A percentile compares a stretch with the other conserved stretches of the same genome.
phyloP scores from a whole-genome alignment of 2,113 vertebrate species.

The Acanthochromis polyacanthus region DNA sequence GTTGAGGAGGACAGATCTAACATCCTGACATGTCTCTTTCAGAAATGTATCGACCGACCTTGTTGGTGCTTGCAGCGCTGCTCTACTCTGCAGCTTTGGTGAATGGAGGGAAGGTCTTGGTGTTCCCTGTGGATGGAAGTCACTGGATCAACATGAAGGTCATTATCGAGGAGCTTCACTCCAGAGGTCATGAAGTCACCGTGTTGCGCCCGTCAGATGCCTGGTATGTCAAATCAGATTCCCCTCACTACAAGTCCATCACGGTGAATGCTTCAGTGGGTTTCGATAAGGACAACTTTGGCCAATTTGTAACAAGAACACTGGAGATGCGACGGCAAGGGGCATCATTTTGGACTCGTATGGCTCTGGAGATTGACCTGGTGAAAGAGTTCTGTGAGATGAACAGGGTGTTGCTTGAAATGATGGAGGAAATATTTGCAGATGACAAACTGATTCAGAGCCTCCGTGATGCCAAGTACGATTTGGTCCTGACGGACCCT shows the following conservation, averaged over 20 bases:
- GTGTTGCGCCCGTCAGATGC: conserved; percentile 42
- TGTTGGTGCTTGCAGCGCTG: conserved; percentile 33
- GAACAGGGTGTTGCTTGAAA: neutral
- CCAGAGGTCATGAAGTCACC: conserved; percentile 71
- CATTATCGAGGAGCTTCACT: conserved; percentile 69
- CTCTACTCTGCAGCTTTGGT: conserved; percentile 27
- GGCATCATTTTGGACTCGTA: conserved; percentile 29
- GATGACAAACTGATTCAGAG: conserved; percentile 57
- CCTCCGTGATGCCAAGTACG: conserved; percentile 53
- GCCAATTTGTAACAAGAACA: neutral
- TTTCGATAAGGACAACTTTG: conserved; percentile 34
- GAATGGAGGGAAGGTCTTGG: conserved; percentile 66
- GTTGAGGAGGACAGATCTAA: neutral
- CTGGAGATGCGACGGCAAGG: conserved; percentile 15
- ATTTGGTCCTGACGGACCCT: conserved; percentile 71
- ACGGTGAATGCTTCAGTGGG: neutral
- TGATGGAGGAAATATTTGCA: conserved; percentile 43
- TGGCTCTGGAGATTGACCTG: conserved; percentile 26
- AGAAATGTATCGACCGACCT: conserved; percentile 43
- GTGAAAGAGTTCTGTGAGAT: neutral
- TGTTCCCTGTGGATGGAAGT: conserved; percentile 70
- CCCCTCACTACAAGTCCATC: conserved; percentile 63
- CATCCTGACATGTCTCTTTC: conserved; percentile 38
- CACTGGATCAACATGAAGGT: conserved; percentile 80
- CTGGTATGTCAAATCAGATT: conserved; percentile 72